These are phyloP conservation scores for Tineola bisselliella DNA, from an alignment of 2,888 invertebrate genomes.

Conservation along the genomic window DNA sequence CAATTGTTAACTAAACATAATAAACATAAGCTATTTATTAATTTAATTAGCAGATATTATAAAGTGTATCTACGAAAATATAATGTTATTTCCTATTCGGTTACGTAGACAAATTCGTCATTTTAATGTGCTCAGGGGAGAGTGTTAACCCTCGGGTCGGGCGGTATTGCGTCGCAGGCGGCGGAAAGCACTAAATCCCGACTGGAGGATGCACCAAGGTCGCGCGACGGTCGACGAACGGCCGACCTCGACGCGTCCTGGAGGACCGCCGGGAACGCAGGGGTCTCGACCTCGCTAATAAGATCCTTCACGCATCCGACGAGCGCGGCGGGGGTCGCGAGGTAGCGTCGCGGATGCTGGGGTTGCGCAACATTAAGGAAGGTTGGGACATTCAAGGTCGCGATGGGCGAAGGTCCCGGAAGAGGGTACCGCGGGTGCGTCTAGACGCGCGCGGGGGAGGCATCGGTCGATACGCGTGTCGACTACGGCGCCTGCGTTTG, in stretches of 20 bases:
- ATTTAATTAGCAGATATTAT: too few species aligned
- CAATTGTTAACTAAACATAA: too few species aligned
- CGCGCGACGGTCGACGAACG: conserved; percentile 35
- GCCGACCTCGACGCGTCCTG: conserved; percentile 31
- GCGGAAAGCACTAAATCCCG: conserved; percentile 38
- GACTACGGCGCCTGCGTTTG: not conserved
- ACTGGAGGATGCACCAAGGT: conserved; percentile 50
- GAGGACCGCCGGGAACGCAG: not conserved
- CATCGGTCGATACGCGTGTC: conserved; percentile 48
- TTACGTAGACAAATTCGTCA: conserved; percentile 15
- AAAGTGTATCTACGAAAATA: too few species aligned
- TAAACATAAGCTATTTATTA: too few species aligned
- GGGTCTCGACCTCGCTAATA: not conserved
- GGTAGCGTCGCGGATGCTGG: conserved; percentile 24
- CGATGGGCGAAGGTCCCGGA: conserved; percentile 61
- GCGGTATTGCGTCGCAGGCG: conserved; percentile 20
- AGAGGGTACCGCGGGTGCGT: conserved; percentile 48
- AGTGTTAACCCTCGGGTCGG: conserved; percentile 36
- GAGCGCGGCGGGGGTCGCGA: conserved; percentile 13
- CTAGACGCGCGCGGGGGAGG: conserved; percentile 56
- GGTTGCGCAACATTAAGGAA: conserved; percentile 58
- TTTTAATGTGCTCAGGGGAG: conserved; percentile 21
- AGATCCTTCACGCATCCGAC: not conserved
- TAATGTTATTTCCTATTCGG: not conserved
- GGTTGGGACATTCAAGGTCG: conserved; percentile 66